These are phyloP conservation scores for Oplegnathus fasciatus DNA, from an alignment of 2,113 vertebrate genomes.

Conservation along the genomic window DNA sequence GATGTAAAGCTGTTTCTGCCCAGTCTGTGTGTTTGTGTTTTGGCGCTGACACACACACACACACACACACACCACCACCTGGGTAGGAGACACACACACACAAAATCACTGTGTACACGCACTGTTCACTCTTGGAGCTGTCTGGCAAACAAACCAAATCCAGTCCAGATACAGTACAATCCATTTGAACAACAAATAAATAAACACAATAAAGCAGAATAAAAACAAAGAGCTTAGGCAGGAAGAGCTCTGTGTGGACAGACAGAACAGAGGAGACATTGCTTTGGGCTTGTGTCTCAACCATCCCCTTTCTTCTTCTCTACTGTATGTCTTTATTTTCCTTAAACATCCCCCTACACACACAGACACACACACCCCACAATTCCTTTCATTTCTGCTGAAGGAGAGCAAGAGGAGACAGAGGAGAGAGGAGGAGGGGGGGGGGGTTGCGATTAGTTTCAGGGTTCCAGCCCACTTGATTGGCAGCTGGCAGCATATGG, in stretches of 20 bases:
- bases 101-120: constrained; percentile 17
- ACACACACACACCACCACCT: no score
- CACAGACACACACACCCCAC: constrained; percentile 6
- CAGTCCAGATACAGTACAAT: constrained; percentile 43
- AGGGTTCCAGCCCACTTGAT: constrained; percentile 88
- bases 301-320: constrained; percentile 50
- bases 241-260: constrained; percentile 48
- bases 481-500: constrained; percentile 96
- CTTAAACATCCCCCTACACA: constrained; percentile 34
- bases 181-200: constrained; percentile 42
- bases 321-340: constrained; percentile 71
- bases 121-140: constrained; percentile 37
- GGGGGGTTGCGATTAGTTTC: constrained; percentile 83
- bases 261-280: constrained; percentile 52
- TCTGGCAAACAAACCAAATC: constrained; percentile 60
- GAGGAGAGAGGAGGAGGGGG: constrained; percentile 47
- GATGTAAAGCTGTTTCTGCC: constrained; percentile 15
- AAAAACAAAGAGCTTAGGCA: constrained; percentile 46
- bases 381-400: constrained; percentile 71
- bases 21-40: constrained; percentile 33
- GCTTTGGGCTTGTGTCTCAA: constrained; percentile 61
- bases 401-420: constrained; percentile 61
- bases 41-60: constrained; percentile 23
- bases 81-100: no score
- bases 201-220: constrained; percentile 38